Evolutionary conservation across 2,888 invertebrate species (phyloP), one percentile per base, ranked within the genome.

Genomic region (Lamellibrachia columna): DNA sequence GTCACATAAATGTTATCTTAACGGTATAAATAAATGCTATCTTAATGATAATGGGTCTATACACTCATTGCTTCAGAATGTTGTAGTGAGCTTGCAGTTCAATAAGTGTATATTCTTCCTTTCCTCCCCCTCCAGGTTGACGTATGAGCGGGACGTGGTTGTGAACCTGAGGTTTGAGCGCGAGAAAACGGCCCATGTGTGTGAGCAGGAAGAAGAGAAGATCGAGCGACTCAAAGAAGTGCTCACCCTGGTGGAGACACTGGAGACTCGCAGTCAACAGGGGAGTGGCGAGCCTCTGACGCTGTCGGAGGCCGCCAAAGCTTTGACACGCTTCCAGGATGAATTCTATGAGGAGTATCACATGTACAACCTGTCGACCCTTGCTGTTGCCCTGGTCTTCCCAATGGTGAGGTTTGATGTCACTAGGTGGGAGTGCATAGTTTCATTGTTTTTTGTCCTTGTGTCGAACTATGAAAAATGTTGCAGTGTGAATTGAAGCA

Each of bases 321-420:
- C 96, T 52, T 96, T 96, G 94, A 95, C 95, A 93, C 94, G 95
- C 7, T 94, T 96, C 90, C 94, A 95, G 7, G 95, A 95, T 53
- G 95, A 96, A 7, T 96, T 95, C 93, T 95, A 96, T 91, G 95
- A 96, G 91, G 97, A 97, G 93, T 99, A 98, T 96, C 98, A 98
- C 94, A 97, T 98, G 95, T 98, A 98, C 95, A 98, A 98, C 55
- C 96, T 99, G 58, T 98, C 98, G 1, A 97, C 98, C 92, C 97
- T 99, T 91, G 98, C 98, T 0, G 98, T 98, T 8, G 98, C 98
- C 93, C 97, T 98, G 0, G 98, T 99, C 1, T 98, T 98, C 9
- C 98, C 99, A 0, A 97, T 99, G 93, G 97, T 97, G 94, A 94
- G 96, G 94, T n/a, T 3, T 15, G 22, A 15, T 75, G 75, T n/a